Base-by-base conservation (phyloP, 2,797 vertebrate species). In the Hydrolagus colliei region DNA sequence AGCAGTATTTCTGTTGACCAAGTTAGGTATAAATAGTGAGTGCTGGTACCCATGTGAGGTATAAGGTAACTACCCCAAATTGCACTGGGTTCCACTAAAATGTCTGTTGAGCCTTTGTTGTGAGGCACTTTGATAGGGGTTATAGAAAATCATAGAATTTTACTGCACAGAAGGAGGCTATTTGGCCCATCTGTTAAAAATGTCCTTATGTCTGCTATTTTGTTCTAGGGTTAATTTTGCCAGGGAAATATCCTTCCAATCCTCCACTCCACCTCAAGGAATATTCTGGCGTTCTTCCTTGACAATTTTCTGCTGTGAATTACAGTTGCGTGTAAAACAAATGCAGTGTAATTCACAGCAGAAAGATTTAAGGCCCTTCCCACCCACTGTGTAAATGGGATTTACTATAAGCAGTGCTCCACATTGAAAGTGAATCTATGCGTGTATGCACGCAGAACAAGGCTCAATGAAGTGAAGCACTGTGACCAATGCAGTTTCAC, bases 271-370 rank as follows among this genome's bases (percentile, higher is more conserved):
- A 9, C 20, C 76, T 62, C 22, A 61, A 78, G 20, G 12, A 62
- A 78, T 62, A 35, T 27, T 52, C n/a, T 14, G 62, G 18, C 9
- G 22, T 78, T 78, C 59, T 12, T 52, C 22, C 35, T 63, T 78
- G 35, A 22, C 1, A 12, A 61, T 62, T 78, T 78, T 52, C n/a
- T 62, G 76, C 59, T 62, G 76, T 59, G 75, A 59, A 9, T 18
- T 77, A 11, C 20, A 78, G 75, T n/a, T n/a, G 10, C 22, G 11
- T 63, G 76, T 78, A n/a, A 78, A 78, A 41, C 74, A 76, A 78
- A 78, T 27, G 22, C 13, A 62, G 16, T 62, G 76, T 61, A 78
- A 22, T 78, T 62, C n/a, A 62, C 41, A 52, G 41, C 41, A 3
- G 41, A 52, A 52, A 52, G 41, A 52, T 52, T 52, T 61, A 7